Conservation (phyloP, 2,113 vertebrate species). For the Gnathonemus echidnorhynchus region DNA sequence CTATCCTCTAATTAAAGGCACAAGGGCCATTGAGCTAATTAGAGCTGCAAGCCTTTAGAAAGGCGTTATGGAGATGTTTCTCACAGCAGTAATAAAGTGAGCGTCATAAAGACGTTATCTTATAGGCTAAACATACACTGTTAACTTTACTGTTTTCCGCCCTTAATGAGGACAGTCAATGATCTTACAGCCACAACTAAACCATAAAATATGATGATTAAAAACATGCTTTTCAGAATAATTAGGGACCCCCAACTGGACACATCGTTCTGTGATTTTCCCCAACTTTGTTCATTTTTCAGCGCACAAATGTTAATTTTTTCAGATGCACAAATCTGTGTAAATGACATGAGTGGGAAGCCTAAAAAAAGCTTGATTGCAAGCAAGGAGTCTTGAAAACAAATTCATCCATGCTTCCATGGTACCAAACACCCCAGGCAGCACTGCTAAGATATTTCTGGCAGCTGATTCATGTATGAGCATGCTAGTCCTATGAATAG, state of each 20-base stretch:
- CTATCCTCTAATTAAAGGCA: conserved; percentile 15
- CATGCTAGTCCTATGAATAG: not conserved
- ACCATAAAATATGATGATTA: not conserved
- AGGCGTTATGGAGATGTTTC: not conserved
- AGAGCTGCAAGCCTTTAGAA: not conserved
- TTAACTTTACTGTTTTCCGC: not conserved
- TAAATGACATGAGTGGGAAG: not conserved
- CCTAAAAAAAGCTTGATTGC: not conserved
- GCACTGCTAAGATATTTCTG: not conserved
- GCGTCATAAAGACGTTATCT: not conserved
- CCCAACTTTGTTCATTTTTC: not conserved
- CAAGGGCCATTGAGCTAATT: not conserved
- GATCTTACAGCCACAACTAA: not conserved
- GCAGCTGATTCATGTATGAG: not conserved
- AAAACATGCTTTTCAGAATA: not conserved
- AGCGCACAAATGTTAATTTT: not conserved
- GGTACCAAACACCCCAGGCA: not conserved
- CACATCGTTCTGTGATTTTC: not conserved
- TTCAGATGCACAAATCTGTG: not conserved
- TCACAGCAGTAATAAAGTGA: not conserved
- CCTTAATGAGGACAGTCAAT: not conserved
- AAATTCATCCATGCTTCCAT: not conserved
- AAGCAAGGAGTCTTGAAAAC: not conserved
- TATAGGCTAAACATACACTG: not conserved
- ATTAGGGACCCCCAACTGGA: not conserved